Evolutionary conservation across 1,140 invertebrate species (phyloP), one percentile per base, ranked within the genome.

Genomic region (Stenopsyche tienmushanensis): DNA sequence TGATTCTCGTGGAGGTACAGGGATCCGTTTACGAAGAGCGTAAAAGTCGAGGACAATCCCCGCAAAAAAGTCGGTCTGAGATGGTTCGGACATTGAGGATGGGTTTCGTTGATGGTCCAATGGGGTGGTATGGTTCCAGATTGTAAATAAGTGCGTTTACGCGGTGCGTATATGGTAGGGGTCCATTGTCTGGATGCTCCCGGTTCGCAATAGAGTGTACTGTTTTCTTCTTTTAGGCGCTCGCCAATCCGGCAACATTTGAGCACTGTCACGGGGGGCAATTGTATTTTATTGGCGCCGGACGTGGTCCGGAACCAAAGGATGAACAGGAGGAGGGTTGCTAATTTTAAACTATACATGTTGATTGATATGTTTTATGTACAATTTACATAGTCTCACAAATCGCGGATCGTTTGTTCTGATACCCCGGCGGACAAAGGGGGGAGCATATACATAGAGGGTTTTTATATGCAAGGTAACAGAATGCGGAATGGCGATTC

Each of bases 1-100:
- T 39, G 64, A 3, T 71, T 74, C 26, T 81, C 75, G 0, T 83
- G 75, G 26, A 85, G 64, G 42, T 80, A 75, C 15, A 84, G 73
- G 0, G 79, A 82, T 0, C 86, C 88, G 69, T 83, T 83, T 15
- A 83, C 83, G 15, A 85, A 80, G 0, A 85, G 70, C 1, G 23
- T 21, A 13, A 34, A 34, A 13, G 5, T 34, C 29, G 29, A 13
- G 5, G 5, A 13, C 5, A 5, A 7, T 13, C 5, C 5, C 13
- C 29, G 29, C 1, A 84, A 52, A 41, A 82, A 81, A 2, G 8
- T 44, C 15, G 69, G 73, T 52, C 71, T 73, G 65, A 80, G 58
- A 47, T 78, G 67, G 53, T 72, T 72, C 26, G 64, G 55, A 65
- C 85, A 86, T 0, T 23, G 54, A 13, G 76, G 84, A 20, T 8